These are phyloP conservation scores for Micropoecilia bifurca DNA, from an alignment of 2,797 vertebrate species.

Conservation along the genomic window DNA sequence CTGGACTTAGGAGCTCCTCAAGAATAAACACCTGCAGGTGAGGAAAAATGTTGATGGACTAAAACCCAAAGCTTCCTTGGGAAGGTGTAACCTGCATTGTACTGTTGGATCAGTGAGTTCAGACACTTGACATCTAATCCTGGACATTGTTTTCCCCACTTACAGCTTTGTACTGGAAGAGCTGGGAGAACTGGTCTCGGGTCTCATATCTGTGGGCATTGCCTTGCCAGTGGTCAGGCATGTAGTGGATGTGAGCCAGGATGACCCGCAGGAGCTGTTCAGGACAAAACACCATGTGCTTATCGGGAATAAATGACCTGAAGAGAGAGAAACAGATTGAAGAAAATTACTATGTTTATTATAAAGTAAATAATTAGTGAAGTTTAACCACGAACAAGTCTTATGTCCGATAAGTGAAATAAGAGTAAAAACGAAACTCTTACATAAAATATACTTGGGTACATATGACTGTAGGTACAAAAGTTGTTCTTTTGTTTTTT, in stretches of 20 bases:
- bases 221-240: slow-evolving; percentile 99
- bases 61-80: neutral
- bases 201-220: slow-evolving; percentile 97
- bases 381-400: neutral
- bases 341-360: neutral
- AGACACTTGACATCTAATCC: slow-evolving; percentile 12
- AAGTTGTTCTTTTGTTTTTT: neutral
- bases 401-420: neutral
- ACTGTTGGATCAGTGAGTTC: neutral
- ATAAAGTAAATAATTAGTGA: neutral
- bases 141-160: slow-evolving; percentile 65
- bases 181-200: slow-evolving; percentile 96
- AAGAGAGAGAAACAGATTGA: slow-evolving; percentile 13
- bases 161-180: slow-evolving; percentile 99
- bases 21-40: slow-evolving; percentile 91
- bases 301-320: slow-evolving; percentile 97
- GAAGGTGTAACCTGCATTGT: neutral
- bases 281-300: slow-evolving; percentile 97
- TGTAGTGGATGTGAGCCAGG: slow-evolving; percentile 97
- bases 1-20: slow-evolving; percentile 95
- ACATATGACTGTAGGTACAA: neutral
- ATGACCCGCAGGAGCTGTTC: slow-evolving; percentile 97
- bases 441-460: neutral
- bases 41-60: neutral
- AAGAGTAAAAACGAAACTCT: neutral